A percentile compares a stretch with the other conserved stretches of the same genome.
Evolutionary conservation across 2,113 vertebrate genomes (phyloP).

Genomic region (Bubalus kerabau): DNA sequence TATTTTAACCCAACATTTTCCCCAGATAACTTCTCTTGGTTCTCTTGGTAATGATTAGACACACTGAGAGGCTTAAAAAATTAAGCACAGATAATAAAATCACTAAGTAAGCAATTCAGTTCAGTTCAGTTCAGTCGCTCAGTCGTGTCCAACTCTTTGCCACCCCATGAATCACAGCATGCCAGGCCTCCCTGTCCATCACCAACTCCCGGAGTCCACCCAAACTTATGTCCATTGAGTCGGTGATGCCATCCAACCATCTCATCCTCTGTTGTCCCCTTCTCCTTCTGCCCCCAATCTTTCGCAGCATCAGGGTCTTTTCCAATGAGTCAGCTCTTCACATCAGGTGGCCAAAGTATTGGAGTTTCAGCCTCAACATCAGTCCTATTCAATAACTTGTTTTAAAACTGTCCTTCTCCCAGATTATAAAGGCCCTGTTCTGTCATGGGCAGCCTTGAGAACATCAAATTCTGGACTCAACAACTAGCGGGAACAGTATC

Average conservation of each 20-base stretch:
- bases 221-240: neutral
- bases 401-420: neutral
- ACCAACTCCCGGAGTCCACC: neutral
- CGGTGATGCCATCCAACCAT: accelerated
- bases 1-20: neutral
- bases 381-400: neutral
- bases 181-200: neutral
- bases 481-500: neutral
- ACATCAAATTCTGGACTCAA: neutral
- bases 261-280: neutral
- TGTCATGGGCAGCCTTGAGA: neutral
- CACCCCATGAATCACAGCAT: accelerated
- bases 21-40: neutral
- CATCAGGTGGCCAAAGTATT: neutral
- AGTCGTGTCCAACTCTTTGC: accelerated
- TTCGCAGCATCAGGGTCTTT: neutral
- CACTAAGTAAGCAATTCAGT: neutral
- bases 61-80: neutral
- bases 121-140: neutral
- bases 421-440: neutral
- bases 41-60: neutral
- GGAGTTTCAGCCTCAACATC: neutral
- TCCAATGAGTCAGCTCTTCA: neutral
- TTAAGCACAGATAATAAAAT: neutral
- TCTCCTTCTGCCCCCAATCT: neutral